A percentile compares a stretch with the other conserved stretches of the same genome.
Evolutionary conservation across 2,888 invertebrate genomes (phyloP).

Genomic region (Smittia sp.): DNA sequence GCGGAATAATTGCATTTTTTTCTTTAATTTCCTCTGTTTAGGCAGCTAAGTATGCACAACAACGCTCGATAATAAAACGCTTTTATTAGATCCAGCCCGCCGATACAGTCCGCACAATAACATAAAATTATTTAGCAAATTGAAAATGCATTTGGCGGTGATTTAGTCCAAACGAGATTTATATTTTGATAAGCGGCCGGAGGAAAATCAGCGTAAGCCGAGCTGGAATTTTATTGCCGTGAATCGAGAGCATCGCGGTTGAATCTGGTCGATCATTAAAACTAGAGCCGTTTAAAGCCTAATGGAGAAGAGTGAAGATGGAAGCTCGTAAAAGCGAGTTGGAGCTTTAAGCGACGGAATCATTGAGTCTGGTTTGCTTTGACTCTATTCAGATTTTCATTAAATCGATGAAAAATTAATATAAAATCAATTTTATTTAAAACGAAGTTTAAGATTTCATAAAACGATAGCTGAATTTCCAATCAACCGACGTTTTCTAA

Average conservation of each 20-base stretch:
- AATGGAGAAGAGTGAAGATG: background rate
- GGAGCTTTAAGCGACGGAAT: no score
- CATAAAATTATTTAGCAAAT: background rate
- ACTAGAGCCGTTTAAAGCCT: background rate
- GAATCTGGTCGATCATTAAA: background rate
- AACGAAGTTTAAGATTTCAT: no score
- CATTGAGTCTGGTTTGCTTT: no score
- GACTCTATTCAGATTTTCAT: no score
- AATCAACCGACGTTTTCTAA: no score
- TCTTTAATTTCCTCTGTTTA: no score
- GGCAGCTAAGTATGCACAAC: no score
- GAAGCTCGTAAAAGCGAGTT: background rate
- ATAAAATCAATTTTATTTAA: no score
- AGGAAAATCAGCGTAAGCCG: background rate
- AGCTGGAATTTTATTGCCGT: background rate
- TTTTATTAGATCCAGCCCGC: background rate
- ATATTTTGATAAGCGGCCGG: background rate
- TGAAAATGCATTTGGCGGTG: slow-evolving; percentile 7
- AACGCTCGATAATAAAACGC: background rate
- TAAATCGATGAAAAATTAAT: no score
- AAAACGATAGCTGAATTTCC: no score
- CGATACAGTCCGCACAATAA: background rate
- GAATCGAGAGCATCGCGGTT: background rate
- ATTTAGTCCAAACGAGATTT: slow-evolving; percentile 3
- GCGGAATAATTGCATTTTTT: no score